phyloP scores from a whole-genome alignment of 2,888 invertebrate genomes.

The Ashinkailepas kermadecensis region DNA sequence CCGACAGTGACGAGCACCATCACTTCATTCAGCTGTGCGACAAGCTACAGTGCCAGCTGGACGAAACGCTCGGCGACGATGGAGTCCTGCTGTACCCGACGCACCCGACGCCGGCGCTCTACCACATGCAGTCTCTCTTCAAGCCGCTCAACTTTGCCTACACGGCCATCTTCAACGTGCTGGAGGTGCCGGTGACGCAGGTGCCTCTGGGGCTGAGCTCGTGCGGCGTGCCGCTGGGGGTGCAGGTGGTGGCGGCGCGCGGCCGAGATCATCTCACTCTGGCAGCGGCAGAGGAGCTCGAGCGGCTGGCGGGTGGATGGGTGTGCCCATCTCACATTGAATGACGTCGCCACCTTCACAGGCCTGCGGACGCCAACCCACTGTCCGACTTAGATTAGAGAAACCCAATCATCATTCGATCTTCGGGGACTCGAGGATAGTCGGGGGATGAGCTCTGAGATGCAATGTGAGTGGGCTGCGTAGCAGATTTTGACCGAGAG shows the following conservation, averaged over 20 bases:
- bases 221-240: constrained; percentile 48
- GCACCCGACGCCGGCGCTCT: constrained; percentile 79
- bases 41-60: constrained; percentile 29
- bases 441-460: too few relatives aligned
- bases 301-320: constrained; percentile 77
- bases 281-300: constrained; percentile 69
- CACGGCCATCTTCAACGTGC: constrained; percentile 75
- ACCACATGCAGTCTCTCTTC: constrained; percentile 75
- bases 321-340: constrained; percentile 36
- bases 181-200: constrained; percentile 79
- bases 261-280: constrained; percentile 70
- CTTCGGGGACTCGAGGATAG: too few relatives aligned
- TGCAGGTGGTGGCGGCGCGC: constrained; percentile 60
- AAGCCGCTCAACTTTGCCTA: constrained; percentile 79
- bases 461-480: too few relatives aligned
- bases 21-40: constrained; percentile 28
- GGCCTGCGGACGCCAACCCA: background rate
- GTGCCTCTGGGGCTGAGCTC: constrained; percentile 68
- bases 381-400: too few relatives aligned
- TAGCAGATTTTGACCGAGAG: too few relatives aligned
- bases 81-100: constrained; percentile 83
- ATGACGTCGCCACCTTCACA: background rate
- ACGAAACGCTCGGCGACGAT: constrained; percentile 64
- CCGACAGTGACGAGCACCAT: constrained; percentile 23
- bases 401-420: too few relatives aligned